A percentile compares a stretch with the other conserved stretches of the same genome.
Evolutionary conservation across 2,888 invertebrate genomes (phyloP).

Genomic region (Thereva unica): DNA sequence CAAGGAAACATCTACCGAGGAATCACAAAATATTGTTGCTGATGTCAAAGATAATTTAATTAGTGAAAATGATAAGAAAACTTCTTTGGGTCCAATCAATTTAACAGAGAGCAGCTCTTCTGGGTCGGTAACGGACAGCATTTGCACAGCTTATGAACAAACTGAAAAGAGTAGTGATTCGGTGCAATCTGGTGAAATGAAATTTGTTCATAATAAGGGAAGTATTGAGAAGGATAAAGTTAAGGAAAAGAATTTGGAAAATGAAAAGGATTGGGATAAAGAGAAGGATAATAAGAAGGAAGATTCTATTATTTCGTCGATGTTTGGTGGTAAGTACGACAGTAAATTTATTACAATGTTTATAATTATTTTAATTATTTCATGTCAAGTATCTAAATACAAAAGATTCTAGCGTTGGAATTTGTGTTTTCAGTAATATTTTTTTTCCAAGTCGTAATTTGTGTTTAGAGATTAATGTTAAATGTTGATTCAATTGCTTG

Average conservation of each 20-base stretch:
- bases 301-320: slow-evolving; percentile 50
- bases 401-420: too few species aligned
- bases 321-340: slow-evolving; percentile 58
- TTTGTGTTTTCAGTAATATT: too few species aligned
- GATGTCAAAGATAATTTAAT: neutral
- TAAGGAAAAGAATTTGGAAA: slow-evolving; percentile 1
- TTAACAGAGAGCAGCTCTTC: slow-evolving; percentile 68
- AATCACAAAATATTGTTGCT: neutral
- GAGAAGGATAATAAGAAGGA: slow-evolving; percentile 45
- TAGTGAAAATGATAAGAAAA: slow-evolving; percentile 8
- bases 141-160: slow-evolving; percentile 65
- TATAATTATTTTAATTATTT: slow-evolving; percentile 3
- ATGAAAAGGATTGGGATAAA: slow-evolving; percentile 3
- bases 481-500: too few species aligned
- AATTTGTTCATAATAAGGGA: slow-evolving; percentile 1
- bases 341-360: neutral
- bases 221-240: slow-evolving; percentile 17
- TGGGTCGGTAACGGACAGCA: slow-evolving; percentile 66
- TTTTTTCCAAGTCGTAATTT: too few species aligned
- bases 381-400: too few species aligned
- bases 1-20: slow-evolving; percentile 10
- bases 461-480: too few species aligned
- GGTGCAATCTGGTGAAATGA: neutral
- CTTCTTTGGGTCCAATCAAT: slow-evolving; percentile 45
- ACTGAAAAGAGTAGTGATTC: slow-evolving; percentile 42